Conservation (phyloP, 2,113 vertebrate species). For the Mobula hypostoma region DNA sequence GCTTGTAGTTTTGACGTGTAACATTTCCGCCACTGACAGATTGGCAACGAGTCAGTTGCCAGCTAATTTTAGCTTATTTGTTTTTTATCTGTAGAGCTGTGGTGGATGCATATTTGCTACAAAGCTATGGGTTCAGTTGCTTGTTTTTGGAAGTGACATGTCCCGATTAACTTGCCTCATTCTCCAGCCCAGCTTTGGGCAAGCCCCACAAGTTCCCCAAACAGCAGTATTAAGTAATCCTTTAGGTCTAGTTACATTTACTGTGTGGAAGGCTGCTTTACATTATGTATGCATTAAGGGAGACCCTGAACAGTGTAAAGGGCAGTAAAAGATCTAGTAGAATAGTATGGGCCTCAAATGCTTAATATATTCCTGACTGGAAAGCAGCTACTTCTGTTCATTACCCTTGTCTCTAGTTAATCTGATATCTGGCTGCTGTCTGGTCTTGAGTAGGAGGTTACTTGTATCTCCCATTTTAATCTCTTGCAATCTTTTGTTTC, state of each 20-base stretch:
- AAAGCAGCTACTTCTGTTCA: neutral
- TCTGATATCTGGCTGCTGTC: neutral
- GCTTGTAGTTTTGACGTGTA: neutral
- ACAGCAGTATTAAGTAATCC: neutral
- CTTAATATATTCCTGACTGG: neutral
- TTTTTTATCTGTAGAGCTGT: neutral
- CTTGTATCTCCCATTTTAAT: neutral
- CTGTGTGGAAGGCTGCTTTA: neutral
- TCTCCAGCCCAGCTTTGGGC: too few species aligned
- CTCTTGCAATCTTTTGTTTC: neutral
- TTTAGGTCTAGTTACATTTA: neutral
- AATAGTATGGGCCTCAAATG: neutral
- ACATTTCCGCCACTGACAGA: neutral
- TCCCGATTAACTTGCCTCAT: neutral
- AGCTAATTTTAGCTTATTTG: conserved; percentile 14
- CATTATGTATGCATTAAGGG: neutral
- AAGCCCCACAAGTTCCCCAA: neutral
- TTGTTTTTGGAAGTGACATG: neutral
- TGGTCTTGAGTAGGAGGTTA: neutral
- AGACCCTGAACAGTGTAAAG: neutral
- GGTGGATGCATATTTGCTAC: neutral
- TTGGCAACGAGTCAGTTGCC: too few species aligned
- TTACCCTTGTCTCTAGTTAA: neutral
- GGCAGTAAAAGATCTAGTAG: neutral
- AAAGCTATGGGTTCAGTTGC: neutral